Conservation (phyloP, 2,888 invertebrate genomes). For the Scaptodrosophila latifasciaeformis region DNA sequence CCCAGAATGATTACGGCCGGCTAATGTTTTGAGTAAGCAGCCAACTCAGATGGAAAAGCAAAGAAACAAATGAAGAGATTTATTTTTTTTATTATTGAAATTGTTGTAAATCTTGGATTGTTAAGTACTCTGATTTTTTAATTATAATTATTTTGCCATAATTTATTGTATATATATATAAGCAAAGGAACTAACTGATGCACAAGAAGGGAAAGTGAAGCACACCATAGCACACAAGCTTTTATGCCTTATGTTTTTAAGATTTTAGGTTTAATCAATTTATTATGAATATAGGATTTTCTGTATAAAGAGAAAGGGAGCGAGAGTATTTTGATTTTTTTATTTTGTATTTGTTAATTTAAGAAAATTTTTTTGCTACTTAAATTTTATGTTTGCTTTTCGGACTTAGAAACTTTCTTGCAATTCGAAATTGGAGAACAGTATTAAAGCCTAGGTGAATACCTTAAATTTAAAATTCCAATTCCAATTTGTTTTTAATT, state of each 20-base stretch:
- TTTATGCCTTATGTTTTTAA: background rate
- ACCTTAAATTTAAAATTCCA: constrained; percentile 37
- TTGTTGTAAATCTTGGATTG: too few relatives aligned
- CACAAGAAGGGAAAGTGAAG: too few relatives aligned
- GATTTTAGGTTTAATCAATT: background rate
- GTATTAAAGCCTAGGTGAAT: constrained; percentile 55
- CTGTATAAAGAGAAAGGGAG: background rate
- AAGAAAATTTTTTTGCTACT: constrained; percentile 50
- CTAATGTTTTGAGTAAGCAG: constrained; percentile 54
- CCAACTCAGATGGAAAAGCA: too few relatives aligned
- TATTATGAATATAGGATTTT: constrained; percentile 1
- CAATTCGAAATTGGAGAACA: constrained; percentile 63
- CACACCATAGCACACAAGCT: too few relatives aligned
- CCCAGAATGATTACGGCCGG: constrained; percentile 68
- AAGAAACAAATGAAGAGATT: too few relatives aligned
- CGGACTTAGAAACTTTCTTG: constrained; percentile 10
- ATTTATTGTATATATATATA: constrained; percentile 53
- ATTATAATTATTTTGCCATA: constrained; percentile 46
- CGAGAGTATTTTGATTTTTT: background rate
- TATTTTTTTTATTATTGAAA: too few relatives aligned
- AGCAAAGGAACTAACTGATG: constrained; percentile 10
- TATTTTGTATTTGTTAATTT: constrained; percentile 41
- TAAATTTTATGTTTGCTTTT: constrained; percentile 19
- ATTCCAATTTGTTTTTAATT: constrained; percentile 55
- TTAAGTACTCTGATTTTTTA: constrained; percentile 20